Percentiles rank a stretch among this genome's conserved stretches.
phyloP scores from a whole-genome alignment of 2,797 vertebrate species.

The Mycteria americana region DNA sequence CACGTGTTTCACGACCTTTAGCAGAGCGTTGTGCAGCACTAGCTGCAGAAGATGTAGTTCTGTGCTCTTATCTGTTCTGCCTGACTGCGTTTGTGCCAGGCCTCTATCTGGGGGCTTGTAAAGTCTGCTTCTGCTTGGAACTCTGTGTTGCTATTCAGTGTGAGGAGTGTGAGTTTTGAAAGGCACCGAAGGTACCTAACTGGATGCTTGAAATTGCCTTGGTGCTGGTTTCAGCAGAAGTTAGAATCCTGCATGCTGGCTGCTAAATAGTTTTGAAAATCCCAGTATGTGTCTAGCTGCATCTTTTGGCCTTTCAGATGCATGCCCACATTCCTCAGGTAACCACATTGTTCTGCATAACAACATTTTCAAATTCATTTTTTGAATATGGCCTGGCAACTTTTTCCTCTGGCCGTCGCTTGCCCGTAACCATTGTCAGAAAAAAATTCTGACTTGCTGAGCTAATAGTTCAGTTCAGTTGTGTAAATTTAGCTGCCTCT shows the following conservation, averaged over 20 bases:
- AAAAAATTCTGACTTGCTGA: background rate
- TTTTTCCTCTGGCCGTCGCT: background rate
- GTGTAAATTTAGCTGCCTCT: background rate
- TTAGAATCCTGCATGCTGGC: background rate
- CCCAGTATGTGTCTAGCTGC: background rate
- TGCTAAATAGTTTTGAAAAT: background rate
- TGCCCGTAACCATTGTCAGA: background rate
- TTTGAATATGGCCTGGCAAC: background rate
- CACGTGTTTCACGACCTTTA: fast-evolving
- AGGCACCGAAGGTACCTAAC: background rate
- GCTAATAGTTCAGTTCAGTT: background rate
- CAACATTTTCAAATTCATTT: background rate
- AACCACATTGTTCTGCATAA: background rate
- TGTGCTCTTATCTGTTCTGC: background rate
- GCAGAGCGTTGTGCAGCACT: background rate
- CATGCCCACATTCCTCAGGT: background rate
- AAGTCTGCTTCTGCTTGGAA: background rate
- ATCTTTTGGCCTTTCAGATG: background rate
- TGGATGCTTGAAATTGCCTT: background rate
- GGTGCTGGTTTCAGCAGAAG: background rate
- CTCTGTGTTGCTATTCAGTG: background rate
- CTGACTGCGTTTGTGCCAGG: background rate
- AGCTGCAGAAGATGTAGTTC: background rate
- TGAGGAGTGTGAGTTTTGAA: background rate
- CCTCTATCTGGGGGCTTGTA: background rate